Evolutionary conservation across 2,888 invertebrate genomes (phyloP), one percentile per base, ranked within the genome.

Genomic region (Microctonus brassicae): DNA sequence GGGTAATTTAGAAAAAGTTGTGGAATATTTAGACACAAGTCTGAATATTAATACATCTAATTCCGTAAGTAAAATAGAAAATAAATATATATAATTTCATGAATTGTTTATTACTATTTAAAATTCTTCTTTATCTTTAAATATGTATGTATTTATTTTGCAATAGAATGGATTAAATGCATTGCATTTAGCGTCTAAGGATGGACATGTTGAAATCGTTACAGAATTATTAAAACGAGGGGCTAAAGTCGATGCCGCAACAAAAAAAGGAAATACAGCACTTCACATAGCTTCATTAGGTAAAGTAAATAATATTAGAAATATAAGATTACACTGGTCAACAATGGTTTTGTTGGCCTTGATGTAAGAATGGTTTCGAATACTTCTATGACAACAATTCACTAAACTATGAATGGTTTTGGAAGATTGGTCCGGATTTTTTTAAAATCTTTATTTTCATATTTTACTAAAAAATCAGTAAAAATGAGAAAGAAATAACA

Each of bases 21-120:
- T 97, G 83, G 98, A 99, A 87, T 94, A 96, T 82, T 91, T 99
- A 79, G 96, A 97, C 89, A 94, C 94, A 74, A 94, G 96, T 80
- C 93, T 96, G 79, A 98, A 99, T 87, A 99, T 99, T 87, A 98
- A 99, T 90, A 97, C 98, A 79, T 95, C 97, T 88, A 99, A 99
- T 90, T 95, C 98, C 86, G 98, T 98, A 89, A 81, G 79, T 74
- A 61, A 5, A 5, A 22, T 24, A 29, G 0, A 24, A 26, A 33
- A 60, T n/a, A 26, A 66, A 33, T 60, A 29, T n/a, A 65, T 57
- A 34, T 13, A 33, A 29, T 29, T 57, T 20, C 22, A 26, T 20
- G 13, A n/a, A 17, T 33, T 24, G 3, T 52, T 36, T 10, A 39
- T 5, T 66, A 7, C 6, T 47, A n/a, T 39, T 22, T n/a, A 13